phyloP scores from a whole-genome alignment of 2,888 invertebrate genomes.

The Metacarcinus magister region DNA sequence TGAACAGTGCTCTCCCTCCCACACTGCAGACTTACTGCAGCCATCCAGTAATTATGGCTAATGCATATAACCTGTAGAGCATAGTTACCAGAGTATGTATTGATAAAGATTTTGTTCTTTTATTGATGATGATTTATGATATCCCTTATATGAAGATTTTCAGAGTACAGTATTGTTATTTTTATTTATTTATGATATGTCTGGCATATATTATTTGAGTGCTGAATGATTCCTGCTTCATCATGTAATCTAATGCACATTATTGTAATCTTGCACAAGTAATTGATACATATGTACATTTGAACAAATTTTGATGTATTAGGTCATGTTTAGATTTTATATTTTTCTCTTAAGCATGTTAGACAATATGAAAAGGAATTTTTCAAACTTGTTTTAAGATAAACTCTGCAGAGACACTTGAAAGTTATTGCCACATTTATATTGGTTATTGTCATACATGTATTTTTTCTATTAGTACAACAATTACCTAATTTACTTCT shows the following conservation, averaged over 20 bases:
- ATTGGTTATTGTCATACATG: neutral
- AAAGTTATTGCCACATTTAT: neutral
- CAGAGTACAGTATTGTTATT: neutral
- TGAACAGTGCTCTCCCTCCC: neutral
- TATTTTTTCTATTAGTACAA: neutral
- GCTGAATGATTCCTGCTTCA: slow-evolving; percentile 62
- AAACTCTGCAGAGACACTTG: neutral
- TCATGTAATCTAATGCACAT: slow-evolving; percentile 59
- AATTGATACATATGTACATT: slow-evolving; percentile 57
- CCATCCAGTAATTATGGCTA: neutral
- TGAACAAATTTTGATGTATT: slow-evolving; percentile 13
- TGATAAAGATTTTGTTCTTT: slow-evolving; percentile 16
- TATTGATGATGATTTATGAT: neutral
- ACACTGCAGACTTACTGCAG: neutral
- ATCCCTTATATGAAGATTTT: neutral
- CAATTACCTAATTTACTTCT: neutral
- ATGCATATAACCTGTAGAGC: slow-evolving; percentile 61
- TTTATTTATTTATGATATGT: slow-evolving; percentile 35
- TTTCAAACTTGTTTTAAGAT: neutral
- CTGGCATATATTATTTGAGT: slow-evolving; percentile 38
- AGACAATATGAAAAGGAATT: neutral
- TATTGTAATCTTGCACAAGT: slow-evolving; percentile 48
- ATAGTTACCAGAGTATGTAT: neutral
- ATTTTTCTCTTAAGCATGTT: neutral
- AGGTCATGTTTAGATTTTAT: neutral